phyloP scores from a whole-genome alignment of 2,888 invertebrate genomes.

The Eupithecia subfuscata region DNA sequence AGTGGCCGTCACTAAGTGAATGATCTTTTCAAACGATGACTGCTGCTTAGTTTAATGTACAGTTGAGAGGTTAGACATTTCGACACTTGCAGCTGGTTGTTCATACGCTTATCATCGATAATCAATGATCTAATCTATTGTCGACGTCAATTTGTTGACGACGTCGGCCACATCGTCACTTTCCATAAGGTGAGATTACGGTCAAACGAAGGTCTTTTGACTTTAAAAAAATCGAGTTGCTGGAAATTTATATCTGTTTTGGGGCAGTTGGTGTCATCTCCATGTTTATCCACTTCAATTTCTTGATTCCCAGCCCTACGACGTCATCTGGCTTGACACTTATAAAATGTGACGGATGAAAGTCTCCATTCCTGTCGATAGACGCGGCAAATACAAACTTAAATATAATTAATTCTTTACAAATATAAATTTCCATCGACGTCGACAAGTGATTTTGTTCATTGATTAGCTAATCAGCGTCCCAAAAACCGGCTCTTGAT shows the following conservation, averaged over 20 bases:
- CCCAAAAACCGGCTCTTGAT: neutral
- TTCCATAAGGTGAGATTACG: too few relatives aligned
- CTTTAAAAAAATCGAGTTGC: neutral
- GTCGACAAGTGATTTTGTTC: neutral
- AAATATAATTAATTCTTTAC: neutral
- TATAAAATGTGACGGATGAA: too few relatives aligned
- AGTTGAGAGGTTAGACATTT: neutral
- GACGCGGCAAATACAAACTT: too few relatives aligned
- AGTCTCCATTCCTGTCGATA: too few relatives aligned
- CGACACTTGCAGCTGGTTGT: neutral
- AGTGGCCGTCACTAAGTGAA: constrained; percentile 1
- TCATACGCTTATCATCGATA: neutral
- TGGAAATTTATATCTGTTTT: neutral
- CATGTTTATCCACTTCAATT: too few relatives aligned
- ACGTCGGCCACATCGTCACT: too few relatives aligned
- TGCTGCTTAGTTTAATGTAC: neutral
- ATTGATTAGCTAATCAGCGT: neutral
- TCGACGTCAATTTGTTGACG: neutral
- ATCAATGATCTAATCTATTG: neutral
- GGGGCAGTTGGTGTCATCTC: neutral
- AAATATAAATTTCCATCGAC: neutral
- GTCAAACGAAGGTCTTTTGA: too few relatives aligned
- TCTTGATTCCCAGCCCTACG: too few relatives aligned
- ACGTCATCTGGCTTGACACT: too few relatives aligned
- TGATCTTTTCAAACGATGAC: constrained; percentile 3